Evolutionary conservation across 1,140 invertebrate species (phyloP), one percentile per base, ranked within the genome.

Genomic region (Neuroterus valhalla): DNA sequence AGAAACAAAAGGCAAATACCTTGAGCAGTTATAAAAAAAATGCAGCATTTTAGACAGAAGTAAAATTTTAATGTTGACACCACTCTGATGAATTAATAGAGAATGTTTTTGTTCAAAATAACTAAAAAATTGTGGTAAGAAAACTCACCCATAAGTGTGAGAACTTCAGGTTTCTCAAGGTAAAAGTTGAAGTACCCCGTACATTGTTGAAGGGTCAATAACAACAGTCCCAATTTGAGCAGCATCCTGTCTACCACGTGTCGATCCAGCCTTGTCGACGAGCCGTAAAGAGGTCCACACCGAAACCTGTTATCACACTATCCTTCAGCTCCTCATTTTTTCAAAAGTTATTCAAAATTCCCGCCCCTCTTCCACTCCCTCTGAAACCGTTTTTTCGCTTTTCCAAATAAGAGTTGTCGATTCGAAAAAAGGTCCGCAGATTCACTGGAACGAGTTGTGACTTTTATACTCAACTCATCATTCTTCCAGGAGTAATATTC

Each of bases 161-260:
- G 84, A 72, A 90, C 89, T 82, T 90, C 89, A 17, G 86, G 80
- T 70, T 89, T 84, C 70, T 84, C 88, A 72, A 90, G 85, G 71
- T 90, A 90, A 17, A 90, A 84, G 76, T 90, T 90, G 85, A 90
- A 90, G 80, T 85, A 88, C 62, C 85, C 84, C 46, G 83, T 74
- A 69, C 82, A 83, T 55, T 87, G 84, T 75, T 79, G 78, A 69
- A 83, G 79, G 69, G 83, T 55, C 69, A 86, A 69, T 73, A 80
- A 76, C 72, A 84, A 76, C 73, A 86, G 72, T 77, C 84, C 78
- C 80, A 86, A 79, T 76, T 79, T 81, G 68, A 86, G 78, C 78
- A 82, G 76, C 81, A 84, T 83, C 73, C 73, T 83, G 79, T 70
- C 23, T 15, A 70, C 78, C 81, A 86, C 77, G 81, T 81, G 78